These are phyloP conservation scores for Galagoides demidoff DNA, from an alignment of 2,797 vertebrate species.

Conservation along the genomic window DNA sequence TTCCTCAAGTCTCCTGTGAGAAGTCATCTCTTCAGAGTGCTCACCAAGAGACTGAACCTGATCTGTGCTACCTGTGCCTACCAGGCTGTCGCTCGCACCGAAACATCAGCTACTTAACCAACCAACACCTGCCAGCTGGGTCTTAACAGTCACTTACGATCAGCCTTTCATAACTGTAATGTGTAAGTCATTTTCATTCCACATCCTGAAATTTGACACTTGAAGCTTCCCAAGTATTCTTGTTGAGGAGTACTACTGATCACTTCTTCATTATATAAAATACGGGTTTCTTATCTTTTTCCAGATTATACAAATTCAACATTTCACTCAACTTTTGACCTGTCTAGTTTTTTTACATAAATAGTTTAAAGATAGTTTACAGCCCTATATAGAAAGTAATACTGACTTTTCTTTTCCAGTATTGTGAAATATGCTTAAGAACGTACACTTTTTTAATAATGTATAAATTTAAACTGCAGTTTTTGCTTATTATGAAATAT, in stretches of 20 bases:
- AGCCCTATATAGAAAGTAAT: neutral
- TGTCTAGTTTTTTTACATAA: neutral
- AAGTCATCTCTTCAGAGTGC: neutral
- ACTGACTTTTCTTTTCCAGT: neutral
- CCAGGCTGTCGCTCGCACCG: neutral
- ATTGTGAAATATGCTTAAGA: neutral
- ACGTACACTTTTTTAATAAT: neutral
- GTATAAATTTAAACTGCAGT: neutral
- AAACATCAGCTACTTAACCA: neutral
- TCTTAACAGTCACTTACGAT: neutral
- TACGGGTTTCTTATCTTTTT: neutral
- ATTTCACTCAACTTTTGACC: neutral
- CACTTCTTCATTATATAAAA: neutral
- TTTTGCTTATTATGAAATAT: neutral
- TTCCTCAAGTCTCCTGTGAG: neutral
- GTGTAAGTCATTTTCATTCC: neutral
- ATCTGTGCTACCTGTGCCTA: rapidly evolving
- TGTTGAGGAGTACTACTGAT: neutral
- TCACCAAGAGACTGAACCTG: neutral
- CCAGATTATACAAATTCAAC: neutral
- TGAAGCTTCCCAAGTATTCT: neutral
- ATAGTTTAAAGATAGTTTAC: neutral
- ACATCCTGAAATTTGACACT: neutral
- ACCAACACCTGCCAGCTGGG: neutral
- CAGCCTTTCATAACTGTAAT: neutral